Percentiles rank a stretch among this genome's conserved stretches.
Conservation (phyloP, 2,113 vertebrate species). For the Equus quagga region DNA sequence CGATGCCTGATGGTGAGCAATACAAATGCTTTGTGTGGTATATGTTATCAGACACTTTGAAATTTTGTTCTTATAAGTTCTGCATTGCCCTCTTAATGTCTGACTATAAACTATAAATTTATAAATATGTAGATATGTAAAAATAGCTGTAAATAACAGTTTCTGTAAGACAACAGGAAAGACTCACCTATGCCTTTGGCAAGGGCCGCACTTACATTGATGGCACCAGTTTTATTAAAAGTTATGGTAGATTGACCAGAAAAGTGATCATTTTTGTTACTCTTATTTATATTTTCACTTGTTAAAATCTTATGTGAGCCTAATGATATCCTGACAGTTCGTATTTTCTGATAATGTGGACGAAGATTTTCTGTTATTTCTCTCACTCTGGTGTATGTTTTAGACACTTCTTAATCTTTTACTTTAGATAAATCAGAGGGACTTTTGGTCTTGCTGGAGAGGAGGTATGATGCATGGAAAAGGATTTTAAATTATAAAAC, state of each 20-base stretch:
- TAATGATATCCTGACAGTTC: background rate
- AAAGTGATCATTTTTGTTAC: background rate
- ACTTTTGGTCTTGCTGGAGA: background rate
- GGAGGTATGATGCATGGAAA: background rate
- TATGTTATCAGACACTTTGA: conserved; percentile 64
- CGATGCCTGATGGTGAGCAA: conserved; percentile 80
- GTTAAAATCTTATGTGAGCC: background rate
- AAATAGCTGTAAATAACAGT: conserved; percentile 84
- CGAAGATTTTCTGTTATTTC: conserved; percentile 20
- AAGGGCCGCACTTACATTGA: conserved; percentile 76
- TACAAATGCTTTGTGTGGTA: conserved; percentile 78
- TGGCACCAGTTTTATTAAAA: background rate
- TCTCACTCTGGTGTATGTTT: background rate
- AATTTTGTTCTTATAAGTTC: conserved; percentile 82
- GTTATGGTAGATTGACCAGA: background rate
- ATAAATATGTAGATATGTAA: conserved; percentile 89
- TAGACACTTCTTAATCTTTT: background rate
- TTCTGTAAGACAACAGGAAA: conserved; percentile 75
- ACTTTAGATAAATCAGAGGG: background rate
- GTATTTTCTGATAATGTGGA: background rate
- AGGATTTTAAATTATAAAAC: background rate
- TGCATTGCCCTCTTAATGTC: conserved; percentile 61
- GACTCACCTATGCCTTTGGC: conserved; percentile 75
- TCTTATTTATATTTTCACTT: background rate
- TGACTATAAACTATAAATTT: conserved; percentile 79